Conservation (phyloP, 2,797 vertebrate species). For the Pteropus rufus region DNA sequence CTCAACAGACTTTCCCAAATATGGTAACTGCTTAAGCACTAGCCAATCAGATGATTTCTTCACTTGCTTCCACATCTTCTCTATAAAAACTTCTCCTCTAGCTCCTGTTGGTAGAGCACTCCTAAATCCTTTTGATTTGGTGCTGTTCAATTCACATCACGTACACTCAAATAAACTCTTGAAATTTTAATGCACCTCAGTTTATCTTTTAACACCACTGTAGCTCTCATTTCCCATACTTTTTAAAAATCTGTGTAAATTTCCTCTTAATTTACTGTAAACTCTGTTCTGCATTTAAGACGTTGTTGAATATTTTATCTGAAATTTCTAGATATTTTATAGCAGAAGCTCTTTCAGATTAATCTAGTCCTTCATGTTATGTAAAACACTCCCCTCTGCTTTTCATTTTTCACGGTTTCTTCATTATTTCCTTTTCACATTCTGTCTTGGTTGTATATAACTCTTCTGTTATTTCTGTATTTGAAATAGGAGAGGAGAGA, state of each 20-base stretch:
- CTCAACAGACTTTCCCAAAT: not conserved
- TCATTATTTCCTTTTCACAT: not conserved
- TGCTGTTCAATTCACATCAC: not conserved
- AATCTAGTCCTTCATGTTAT: not conserved
- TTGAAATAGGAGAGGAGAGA: not conserved
- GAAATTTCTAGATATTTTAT: not conserved
- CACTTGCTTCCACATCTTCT: not conserved
- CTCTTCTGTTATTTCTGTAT: constrained; percentile 6
- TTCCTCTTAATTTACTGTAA: not conserved
- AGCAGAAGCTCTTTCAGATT: not conserved
- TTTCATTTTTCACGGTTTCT: not conserved
- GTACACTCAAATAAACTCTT: not conserved
- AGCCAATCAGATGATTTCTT: not conserved
- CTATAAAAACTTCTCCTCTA: not conserved
- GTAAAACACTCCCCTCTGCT: not conserved
- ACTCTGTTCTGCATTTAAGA: not conserved
- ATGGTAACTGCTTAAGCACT: not conserved
- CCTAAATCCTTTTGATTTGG: not conserved
- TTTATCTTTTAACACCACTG: not conserved
- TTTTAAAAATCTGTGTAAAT: not conserved
- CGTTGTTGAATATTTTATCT: not conserved
- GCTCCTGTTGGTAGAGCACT: not conserved
- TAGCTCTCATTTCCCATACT: not conserved
- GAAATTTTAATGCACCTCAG: not conserved
- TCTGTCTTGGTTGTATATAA: not conserved